Evolutionary conservation across 2,888 invertebrate species (phyloP).

Genomic region (Drosophila testacea): DNA sequence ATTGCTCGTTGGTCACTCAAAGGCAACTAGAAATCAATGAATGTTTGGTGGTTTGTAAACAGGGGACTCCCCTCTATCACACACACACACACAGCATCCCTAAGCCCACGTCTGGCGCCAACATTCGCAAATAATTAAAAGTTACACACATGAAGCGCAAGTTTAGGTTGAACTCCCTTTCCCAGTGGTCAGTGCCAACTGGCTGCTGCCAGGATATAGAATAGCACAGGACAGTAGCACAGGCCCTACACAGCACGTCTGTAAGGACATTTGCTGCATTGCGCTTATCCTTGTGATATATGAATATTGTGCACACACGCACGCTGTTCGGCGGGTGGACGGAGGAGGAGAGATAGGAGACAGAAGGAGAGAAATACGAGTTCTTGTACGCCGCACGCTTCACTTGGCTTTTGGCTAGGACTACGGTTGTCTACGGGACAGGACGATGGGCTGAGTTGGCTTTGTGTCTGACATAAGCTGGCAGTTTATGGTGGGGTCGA

Average conservation of each 20-base stretch:
- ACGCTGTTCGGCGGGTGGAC: conserved; percentile 44
- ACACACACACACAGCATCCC: conserved; percentile 27
- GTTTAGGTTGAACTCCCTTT: conserved; percentile 50
- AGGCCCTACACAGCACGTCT: conserved; percentile 55
- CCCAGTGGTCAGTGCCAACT: conserved; percentile 55
- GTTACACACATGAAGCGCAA: conserved; percentile 73
- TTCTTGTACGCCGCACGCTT: conserved; percentile 58
- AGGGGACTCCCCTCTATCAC: neutral
- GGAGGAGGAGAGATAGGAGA: conserved; percentile 20
- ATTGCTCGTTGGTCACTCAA: conserved; percentile 29
- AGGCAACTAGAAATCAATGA: conserved; percentile 74
- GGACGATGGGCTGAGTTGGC: conserved; percentile 59
- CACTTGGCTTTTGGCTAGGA: conserved; percentile 58
- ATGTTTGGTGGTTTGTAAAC: conserved; percentile 36
- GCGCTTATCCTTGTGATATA: conserved; percentile 86
- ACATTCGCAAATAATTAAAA: conserved; percentile 81
- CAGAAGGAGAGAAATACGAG: conserved; percentile 30
- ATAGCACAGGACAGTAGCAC: conserved; percentile 25
- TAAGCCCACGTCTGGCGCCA: conserved; percentile 81
- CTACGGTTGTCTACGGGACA: neutral
- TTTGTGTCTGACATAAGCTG: conserved; percentile 80
- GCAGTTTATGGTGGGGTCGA: conserved; percentile 69
- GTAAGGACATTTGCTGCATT: conserved; percentile 85
- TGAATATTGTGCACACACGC: conserved; percentile 84
- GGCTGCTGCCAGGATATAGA: conserved; percentile 36